Conservation (phyloP, 2,888 invertebrate genomes). For the Hypsopygia costalis region DNA sequence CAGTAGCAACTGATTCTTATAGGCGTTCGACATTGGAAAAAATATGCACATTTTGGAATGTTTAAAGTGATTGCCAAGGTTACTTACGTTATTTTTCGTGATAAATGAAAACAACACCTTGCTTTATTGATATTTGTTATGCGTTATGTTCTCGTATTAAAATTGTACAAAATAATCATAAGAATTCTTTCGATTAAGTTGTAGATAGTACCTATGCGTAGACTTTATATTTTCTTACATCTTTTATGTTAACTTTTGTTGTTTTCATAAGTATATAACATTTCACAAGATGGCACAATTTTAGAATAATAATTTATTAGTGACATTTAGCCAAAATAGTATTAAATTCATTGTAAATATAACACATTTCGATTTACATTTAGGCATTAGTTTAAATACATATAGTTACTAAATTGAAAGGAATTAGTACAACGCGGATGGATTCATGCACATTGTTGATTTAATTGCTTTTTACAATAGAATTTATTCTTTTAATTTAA, state of each 20-base stretch:
- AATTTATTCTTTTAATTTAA: too few species aligned
- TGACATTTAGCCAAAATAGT: conserved; percentile 78
- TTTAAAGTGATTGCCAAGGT: too few species aligned
- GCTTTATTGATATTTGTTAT: conserved; percentile 44
- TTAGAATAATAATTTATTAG: conserved; percentile 70
- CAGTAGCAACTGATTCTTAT: too few species aligned
- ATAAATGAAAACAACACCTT: background rate
- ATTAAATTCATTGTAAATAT: conserved; percentile 69
- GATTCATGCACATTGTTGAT: conserved; percentile 41
- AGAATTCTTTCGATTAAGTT: conserved; percentile 52
- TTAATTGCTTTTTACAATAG: background rate
- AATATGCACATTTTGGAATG: too few species aligned
- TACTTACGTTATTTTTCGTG: too few species aligned
- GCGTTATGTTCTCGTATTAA: conserved; percentile 51
- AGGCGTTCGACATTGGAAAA: too few species aligned
- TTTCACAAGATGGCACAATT: conserved; percentile 71
- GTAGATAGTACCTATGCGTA: conserved; percentile 49
- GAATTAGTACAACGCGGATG: conserved; percentile 64
- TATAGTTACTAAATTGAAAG: conserved; percentile 53
- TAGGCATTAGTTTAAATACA: conserved; percentile 52
- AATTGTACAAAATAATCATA: conserved; percentile 71
- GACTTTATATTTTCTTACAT: conserved; percentile 31
- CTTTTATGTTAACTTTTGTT: conserved; percentile 28
- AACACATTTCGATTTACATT: conserved; percentile 57
- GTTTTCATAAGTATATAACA: conserved; percentile 31